Percentiles rank a stretch among this genome's conserved stretches.
Conservation (phyloP, 2,888 invertebrate species). For the Gastrophysa polygoni region DNA sequence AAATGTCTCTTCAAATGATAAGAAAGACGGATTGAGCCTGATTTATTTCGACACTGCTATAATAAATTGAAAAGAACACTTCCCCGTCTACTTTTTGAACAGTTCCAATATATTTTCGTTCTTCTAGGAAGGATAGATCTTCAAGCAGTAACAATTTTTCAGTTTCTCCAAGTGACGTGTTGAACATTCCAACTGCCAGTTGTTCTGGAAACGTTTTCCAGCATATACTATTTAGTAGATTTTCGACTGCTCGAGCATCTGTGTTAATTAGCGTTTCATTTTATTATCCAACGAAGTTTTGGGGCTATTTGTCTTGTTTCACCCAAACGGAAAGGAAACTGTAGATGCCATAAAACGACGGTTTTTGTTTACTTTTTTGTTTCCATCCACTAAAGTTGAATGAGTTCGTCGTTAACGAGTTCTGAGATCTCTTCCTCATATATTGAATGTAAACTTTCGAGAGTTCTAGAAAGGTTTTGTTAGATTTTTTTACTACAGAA, state of each 20-base stretch:
- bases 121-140: neutral
- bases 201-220: neutral
- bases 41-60: too few species aligned
- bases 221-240: constrained; percentile 5
- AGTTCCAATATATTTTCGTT: too few species aligned
- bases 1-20: too few species aligned
- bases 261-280: constrained; percentile 25
- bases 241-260: constrained; percentile 8
- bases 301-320: constrained; percentile 29
- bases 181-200: constrained; percentile 5
- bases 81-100: too few species aligned
- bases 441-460: constrained; percentile 22
- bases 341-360: constrained; percentile 28
- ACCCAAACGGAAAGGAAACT: constrained; percentile 27
- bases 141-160: neutral
- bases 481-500: too few species aligned
- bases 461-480: constrained; percentile 11
- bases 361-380: constrained; percentile 33
- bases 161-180: constrained; percentile 3
- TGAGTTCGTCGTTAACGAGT: constrained; percentile 35
- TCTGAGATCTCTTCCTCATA: constrained; percentile 31
- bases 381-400: constrained; percentile 32
- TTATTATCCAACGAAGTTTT: constrained; percentile 25
- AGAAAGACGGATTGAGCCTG: too few species aligned
- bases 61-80: too few species aligned